Evolutionary conservation across 92 coral and sea anemone species (phyloP), one percentile per base, ranked within the genome.

Genomic region (Heteractis magnifica): DNA sequence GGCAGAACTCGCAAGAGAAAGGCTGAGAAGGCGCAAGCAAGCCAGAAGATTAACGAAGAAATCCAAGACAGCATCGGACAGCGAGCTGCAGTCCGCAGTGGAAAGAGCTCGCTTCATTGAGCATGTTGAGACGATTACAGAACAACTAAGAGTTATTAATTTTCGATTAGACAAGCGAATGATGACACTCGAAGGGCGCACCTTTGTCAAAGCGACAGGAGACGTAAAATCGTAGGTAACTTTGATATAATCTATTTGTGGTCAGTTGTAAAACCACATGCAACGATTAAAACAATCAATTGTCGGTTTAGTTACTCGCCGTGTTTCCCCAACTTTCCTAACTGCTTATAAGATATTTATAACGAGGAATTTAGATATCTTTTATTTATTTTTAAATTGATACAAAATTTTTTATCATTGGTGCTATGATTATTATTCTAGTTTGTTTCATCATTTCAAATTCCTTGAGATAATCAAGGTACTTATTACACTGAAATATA

Each of bases 71-170:
- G 44, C 73, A 3, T 1, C 73, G 23, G 49, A 68, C 10, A 26
- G 26, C 5, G 49, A 68, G 15, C 14, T 11, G 20, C 73, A 8
- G 73, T 23, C 49, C 8, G 50, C 49, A 8, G 23, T 68, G 3
- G 73, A 68, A 7, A 68, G 73, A 48, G 49, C 11, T 2, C 73
- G 73, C 8, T 89, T 89, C 73, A 23, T 56, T 26, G 79, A 49
- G 2, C 87, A 89, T 58, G 82, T 89, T 87, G 87, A 89, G 12
- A 77, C 77, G 50, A 89, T 89, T 48, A 89, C 77, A 52, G 82
- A 79, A 64, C 56, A 77, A 49, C 76, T 89, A 49, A 77, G 78
- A 52, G 90, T 80, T 16, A 89, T 89, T 10, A 86, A 89, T 80
- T 50, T 23, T 20, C 86, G 87, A 18, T 65, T 86, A 56, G 92